phyloP scores from a whole-genome alignment of 1,140 invertebrate species.

The Pseudachorutes palmiensis region DNA sequence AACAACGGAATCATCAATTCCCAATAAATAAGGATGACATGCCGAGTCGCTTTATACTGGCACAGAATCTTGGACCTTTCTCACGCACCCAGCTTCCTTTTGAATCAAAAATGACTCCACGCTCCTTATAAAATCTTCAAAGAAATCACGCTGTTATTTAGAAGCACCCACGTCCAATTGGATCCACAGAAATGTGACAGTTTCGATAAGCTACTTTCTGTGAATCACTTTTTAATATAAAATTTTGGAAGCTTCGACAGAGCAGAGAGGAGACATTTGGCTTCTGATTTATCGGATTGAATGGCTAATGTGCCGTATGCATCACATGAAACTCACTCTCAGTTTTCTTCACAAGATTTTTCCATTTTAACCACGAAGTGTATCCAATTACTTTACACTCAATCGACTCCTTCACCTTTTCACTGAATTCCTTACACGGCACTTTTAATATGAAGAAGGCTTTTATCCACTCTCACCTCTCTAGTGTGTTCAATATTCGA shows the following conservation, averaged over 20 bases:
- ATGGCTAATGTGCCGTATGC: not conserved
- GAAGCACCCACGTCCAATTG: not conserved
- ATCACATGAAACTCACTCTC: not conserved
- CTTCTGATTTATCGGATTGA: not conserved
- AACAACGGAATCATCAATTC: slow-evolving; percentile 2
- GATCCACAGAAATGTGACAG: not conserved
- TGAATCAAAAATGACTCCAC: no score
- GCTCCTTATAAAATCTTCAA: no score
- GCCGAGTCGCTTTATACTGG: not conserved
- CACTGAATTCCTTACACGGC: not conserved
- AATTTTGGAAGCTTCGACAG: not conserved
- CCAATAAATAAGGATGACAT: slow-evolving; percentile 10
- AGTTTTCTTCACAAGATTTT: not conserved
- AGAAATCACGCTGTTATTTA: no score
- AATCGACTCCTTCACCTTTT: slow-evolving; percentile 2
- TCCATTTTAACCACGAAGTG: slow-evolving; percentile 3
- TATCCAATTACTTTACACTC: slow-evolving; percentile 14
- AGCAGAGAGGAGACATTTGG: no score
- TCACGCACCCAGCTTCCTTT: no score
- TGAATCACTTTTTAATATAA: not conserved
- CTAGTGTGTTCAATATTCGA: not conserved
- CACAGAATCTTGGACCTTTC: not conserved
- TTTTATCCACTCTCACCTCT: not conserved
- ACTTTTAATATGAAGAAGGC: not conserved
- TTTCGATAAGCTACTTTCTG: not conserved